phyloP scores from a whole-genome alignment of 1,140 invertebrate genomes.

The Phenacoccus solenopsis region DNA sequence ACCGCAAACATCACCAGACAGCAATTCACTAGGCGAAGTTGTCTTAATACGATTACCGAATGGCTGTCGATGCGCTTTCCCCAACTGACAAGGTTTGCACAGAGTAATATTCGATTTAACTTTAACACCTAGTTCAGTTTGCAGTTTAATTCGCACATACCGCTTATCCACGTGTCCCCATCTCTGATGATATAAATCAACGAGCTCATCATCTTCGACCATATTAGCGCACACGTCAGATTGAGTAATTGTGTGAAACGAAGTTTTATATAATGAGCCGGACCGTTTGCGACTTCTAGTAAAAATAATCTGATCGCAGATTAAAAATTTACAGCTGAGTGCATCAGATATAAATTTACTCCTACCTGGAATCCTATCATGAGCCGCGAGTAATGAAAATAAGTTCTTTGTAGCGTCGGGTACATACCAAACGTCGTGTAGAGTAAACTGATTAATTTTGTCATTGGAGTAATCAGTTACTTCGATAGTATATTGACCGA shows the following conservation, averaged over 20 bases:
- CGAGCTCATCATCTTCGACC: slow-evolving; percentile 19
- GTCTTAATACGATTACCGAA: slow-evolving; percentile 28
- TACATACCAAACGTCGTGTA: too few species aligned
- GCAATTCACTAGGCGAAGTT: slow-evolving; percentile 26
- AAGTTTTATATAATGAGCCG: slow-evolving; percentile 26
- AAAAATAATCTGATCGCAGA: too few species aligned
- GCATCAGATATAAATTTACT: too few species aligned
- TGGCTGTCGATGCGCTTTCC: slow-evolving; percentile 29
- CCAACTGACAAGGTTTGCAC: slow-evolving; percentile 29
- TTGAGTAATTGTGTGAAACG: slow-evolving; percentile 24
- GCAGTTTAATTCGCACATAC: slow-evolving; percentile 25
- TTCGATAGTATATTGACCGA: too few species aligned
- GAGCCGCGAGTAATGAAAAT: too few species aligned
- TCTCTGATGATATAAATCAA: slow-evolving; percentile 29
- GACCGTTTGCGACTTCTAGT: slow-evolving; percentile 23
- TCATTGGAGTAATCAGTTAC: too few species aligned
- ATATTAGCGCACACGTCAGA: slow-evolving; percentile 16
- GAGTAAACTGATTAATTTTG: too few species aligned
- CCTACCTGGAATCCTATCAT: too few species aligned
- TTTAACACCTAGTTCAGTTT: slow-evolving; percentile 25
- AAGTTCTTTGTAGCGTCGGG: too few species aligned
- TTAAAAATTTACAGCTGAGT: too few species aligned
- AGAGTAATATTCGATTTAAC: slow-evolving; percentile 25
- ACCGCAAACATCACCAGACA: slow-evolving; percentile 30
- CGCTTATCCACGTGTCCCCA: slow-evolving; percentile 30